Conservation (phyloP, 2,113 vertebrate genomes). For the Sterrhoptilus dennistouni region DNA sequence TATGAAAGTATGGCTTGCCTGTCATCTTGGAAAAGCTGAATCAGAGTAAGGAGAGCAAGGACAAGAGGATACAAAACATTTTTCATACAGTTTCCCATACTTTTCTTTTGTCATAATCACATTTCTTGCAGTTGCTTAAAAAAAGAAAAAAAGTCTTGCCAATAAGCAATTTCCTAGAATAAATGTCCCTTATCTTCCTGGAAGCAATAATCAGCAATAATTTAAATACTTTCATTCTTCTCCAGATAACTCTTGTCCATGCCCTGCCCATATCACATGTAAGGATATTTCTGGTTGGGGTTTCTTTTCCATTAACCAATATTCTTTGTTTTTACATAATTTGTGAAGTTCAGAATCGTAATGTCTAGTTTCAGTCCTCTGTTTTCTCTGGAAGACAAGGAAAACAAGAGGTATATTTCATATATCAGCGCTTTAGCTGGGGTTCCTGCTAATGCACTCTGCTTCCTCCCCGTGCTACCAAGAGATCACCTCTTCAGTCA, state of each 20-base stretch:
- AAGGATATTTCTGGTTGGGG: neutral
- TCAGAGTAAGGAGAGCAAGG: neutral
- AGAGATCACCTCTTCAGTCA: neutral
- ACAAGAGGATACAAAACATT: neutral
- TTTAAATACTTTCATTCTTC: neutral
- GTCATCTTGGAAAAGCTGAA: neutral
- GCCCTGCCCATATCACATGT: neutral
- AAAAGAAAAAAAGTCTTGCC: neutral
- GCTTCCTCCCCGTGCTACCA: neutral
- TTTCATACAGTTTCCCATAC: neutral
- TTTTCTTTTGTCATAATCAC: neutral
- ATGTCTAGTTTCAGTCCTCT: neutral
- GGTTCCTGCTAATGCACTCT: neutral
- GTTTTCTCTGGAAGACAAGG: neutral
- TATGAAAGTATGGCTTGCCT: neutral
- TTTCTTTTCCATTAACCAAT: neutral
- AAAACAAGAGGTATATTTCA: neutral
- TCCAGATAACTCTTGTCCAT: neutral
- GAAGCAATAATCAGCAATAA: neutral
- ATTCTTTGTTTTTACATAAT: neutral
- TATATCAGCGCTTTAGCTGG: neutral
- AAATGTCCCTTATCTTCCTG: neutral
- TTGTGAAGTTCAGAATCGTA: neutral
- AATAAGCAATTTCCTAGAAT: neutral
- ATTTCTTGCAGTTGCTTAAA: neutral